phyloP scores from a whole-genome alignment of 2,888 invertebrate genomes.

The Orthosia cruda region DNA sequence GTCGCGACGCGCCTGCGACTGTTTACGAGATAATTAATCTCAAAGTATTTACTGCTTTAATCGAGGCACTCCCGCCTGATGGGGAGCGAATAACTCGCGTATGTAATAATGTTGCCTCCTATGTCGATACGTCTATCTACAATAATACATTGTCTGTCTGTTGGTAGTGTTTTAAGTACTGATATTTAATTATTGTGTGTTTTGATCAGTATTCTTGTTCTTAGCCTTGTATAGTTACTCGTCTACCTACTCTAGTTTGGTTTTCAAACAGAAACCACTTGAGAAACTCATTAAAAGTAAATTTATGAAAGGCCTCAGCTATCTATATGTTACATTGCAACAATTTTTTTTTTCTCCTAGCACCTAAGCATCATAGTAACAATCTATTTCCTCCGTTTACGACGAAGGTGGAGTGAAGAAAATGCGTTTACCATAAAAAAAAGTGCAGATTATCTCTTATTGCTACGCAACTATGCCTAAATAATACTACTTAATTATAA shows the following conservation, averaged over 20 bases:
- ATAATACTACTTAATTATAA: background rate
- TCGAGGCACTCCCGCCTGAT: constrained; percentile 88
- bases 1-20: constrained; percentile 87
- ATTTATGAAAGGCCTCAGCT: background rate
- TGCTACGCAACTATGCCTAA: background rate
- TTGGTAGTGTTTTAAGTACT: constrained; percentile 13
- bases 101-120: constrained; percentile 88
- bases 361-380: background rate
- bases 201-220: background rate
- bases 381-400: background rate
- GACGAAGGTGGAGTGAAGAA: background rate
- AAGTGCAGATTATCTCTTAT: background rate
- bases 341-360: background rate
- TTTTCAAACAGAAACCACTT: too few relatives aligned
- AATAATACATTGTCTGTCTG: constrained; percentile 43
- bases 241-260: too few relatives aligned
- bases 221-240: background rate
- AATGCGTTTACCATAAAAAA: background rate
- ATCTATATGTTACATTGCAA: background rate
- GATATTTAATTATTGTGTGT: background rate
- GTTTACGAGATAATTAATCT: constrained; percentile 92
- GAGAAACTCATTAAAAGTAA: too few relatives aligned
- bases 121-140: constrained; percentile 73
- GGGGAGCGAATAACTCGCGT: constrained; percentile 90
- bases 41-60: constrained; percentile 92